Evolutionary conservation across 1,140 invertebrate genomes (phyloP).

Genomic region (Scaptomyza graminum): DNA sequence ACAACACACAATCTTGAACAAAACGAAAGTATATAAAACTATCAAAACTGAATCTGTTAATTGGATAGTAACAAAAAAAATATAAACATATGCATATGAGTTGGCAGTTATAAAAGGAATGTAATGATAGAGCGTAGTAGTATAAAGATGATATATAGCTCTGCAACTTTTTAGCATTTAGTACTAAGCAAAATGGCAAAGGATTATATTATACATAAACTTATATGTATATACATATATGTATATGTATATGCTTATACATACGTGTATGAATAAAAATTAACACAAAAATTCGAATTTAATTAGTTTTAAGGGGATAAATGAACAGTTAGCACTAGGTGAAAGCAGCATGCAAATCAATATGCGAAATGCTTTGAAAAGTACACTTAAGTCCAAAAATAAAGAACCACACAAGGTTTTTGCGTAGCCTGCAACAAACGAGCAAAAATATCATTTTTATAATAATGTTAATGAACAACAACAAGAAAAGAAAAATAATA

Average conservation of each 20-base stretch:
- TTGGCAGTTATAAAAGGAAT: constrained; percentile 47
- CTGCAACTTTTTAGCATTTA: constrained; percentile 79
- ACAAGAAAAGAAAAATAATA: background rate
- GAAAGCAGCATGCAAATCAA: constrained; percentile 49
- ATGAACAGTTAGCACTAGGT: constrained; percentile 46
- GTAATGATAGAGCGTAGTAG: constrained; percentile 34
- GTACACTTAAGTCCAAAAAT: constrained; percentile 38
- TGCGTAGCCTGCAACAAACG: constrained; percentile 56
- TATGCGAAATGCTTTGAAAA: constrained; percentile 53
- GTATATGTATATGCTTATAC: constrained; percentile 4
- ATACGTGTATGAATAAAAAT: constrained; percentile 46
- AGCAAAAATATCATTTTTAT: constrained; percentile 74
- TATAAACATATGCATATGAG: constrained; percentile 47
- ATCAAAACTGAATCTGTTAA: constrained; percentile 74
- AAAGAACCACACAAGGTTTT: constrained; percentile 54
- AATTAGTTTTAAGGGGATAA: constrained; percentile 46
- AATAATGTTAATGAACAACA: constrained; percentile 53
- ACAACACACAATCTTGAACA: background rate
- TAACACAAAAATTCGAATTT: constrained; percentile 54
- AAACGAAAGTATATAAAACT: constrained; percentile 36
- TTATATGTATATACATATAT: constrained; percentile 39
- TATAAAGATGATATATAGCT: constrained; percentile 62
- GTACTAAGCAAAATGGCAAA: constrained; percentile 68
- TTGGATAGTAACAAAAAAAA: constrained; percentile 44
- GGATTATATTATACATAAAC: constrained; percentile 42